Base-by-base conservation (phyloP, 2,888 invertebrate genomes). In the Amblyjoppa proteus region DNA sequence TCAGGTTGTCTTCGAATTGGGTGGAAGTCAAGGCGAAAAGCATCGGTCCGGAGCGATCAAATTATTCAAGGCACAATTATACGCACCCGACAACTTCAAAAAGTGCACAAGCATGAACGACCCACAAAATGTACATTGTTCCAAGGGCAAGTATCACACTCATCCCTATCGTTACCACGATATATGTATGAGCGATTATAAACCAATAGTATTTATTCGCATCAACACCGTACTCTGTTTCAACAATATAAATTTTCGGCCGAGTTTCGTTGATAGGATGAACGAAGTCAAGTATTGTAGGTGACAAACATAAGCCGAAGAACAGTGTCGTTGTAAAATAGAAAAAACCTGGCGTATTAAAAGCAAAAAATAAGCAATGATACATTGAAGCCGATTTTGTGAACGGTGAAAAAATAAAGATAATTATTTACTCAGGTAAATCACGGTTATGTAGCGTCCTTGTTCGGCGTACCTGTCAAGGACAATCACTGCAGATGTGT, bases 141-240 rank as follows among this genome's bases (percentile, higher is more conserved):
- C 1, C 61, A 3, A 61, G 5, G 4, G 61, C 28, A 61, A 61
- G 3, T 2, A 16, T 28, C 13, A 31, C 2, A 28, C 5, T 25
- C 0, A 61, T 31, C 9, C 1, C 16, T 6, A 66, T 2, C 7
- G 7, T 41, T 0, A 38, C 3, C 38, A 38, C 38, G 66, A 28
- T 38, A n/a, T n/a, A 66, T 11, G 58, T 66, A 34, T 81, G 81
- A 7, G 76, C 61, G 9, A 81, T 69, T 13, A 81, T 81, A 1
- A n/a, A 45, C 31, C 58, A 13, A 56, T 56, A 81, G 34, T 41
- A 41, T 41, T 41, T 41, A 41, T 41, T 9, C 2, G 41, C 9
- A 7, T 41, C 41, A 9, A 41, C 75, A 81, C 66, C 73, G 41
- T 81, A 82, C 38, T 82, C 76, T 2, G 61, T 56, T 49, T 82